Base-by-base conservation (phyloP, 2,888 invertebrate genomes). In the Mythimna albipuncta region DNA sequence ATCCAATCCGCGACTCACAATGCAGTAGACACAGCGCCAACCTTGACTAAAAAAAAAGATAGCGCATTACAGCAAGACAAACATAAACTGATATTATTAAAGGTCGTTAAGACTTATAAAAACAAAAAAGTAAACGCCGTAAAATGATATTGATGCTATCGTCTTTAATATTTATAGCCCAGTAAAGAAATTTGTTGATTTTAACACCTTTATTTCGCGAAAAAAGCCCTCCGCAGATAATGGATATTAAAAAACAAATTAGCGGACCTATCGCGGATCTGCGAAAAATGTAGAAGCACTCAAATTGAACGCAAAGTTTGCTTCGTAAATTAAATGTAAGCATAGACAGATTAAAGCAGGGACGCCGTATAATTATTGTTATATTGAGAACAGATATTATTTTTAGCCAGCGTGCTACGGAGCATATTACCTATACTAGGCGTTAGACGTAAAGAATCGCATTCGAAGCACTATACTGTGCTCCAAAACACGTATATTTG, bases 281-380 rank as follows among this genome's bases (percentile, higher is more conserved):
- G 64, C 64, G 72, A 78, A 80, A 80, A 88, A 84, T 77, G 75
- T 82, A 68, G 75, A 77, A 74, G 75, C 84, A 75, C 71, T 78
- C 84, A 77, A 76, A 82, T 63, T 76, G 58, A 88, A 87, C 79
- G 84, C 87, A 89, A 92, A 91, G 89, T 89, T 87, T 81, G 81
- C 85, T 89, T 84, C 86, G 89, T 88, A 94, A 93, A 94, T 94
- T 93, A 93, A 94, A 94, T 93, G 91, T 92, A 93, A 93, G 91
- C 91, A 89, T 83, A 81, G 84, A 83, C 84, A 85, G 88, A 77
- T 79, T 85, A 85, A 58, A 38, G 55, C 87, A 90, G 86, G 86
- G 77, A 76, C 72, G 62, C 68, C 52, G 35, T 26, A 26, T 63
- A 11, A 63, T 32, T 26, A 59, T n/a, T 32, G 13, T 61, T 55